These are phyloP conservation scores for Leptogaster cylindrica DNA, from an alignment of 2,888 invertebrate genomes.

Conservation along the genomic window DNA sequence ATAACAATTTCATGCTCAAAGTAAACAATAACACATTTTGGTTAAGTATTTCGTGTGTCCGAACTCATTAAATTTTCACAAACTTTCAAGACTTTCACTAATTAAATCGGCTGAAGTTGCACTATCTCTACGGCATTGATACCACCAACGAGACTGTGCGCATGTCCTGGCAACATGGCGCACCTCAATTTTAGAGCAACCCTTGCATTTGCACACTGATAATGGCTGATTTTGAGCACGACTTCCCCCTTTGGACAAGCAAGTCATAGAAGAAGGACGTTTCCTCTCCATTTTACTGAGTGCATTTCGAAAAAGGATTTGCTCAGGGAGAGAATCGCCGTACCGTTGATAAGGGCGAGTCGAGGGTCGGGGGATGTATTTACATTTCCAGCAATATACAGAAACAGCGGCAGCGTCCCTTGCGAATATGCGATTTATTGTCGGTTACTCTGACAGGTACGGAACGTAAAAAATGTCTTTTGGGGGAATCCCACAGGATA, in stretches of 20 bases:
- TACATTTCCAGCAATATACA: slow-evolving; percentile 4
- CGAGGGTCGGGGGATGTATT: background rate
- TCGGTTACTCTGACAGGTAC: slow-evolving; percentile 30
- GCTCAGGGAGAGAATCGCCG: slow-evolving; percentile 14
- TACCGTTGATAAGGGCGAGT: slow-evolving; percentile 2
- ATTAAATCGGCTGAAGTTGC: background rate
- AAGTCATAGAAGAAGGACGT: background rate
- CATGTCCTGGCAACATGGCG: slow-evolving; percentile 28
- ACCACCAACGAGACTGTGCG: background rate
- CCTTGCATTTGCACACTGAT: slow-evolving; percentile 27
- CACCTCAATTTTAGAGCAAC: slow-evolving; percentile 23
- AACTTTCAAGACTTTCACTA: background rate
- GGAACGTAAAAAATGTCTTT: slow-evolving; percentile 13
- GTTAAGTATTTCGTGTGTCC: too few relatives aligned
- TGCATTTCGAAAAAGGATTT: slow-evolving; percentile 8
- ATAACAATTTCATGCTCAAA: too few relatives aligned
- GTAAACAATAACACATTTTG: too few relatives aligned
- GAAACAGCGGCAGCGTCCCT: slow-evolving; percentile 13
- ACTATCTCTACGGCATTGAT: slow-evolving; percentile 5
- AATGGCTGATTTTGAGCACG: background rate
- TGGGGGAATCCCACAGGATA: slow-evolving; percentile 32
- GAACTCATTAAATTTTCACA: background rate
- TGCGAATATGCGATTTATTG: slow-evolving; percentile 34
- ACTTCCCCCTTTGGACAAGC: slow-evolving; percentile 7
- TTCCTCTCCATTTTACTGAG: slow-evolving; percentile 11